phyloP scores from a whole-genome alignment of 2,113 vertebrate species.

The Columba janthina region DNA sequence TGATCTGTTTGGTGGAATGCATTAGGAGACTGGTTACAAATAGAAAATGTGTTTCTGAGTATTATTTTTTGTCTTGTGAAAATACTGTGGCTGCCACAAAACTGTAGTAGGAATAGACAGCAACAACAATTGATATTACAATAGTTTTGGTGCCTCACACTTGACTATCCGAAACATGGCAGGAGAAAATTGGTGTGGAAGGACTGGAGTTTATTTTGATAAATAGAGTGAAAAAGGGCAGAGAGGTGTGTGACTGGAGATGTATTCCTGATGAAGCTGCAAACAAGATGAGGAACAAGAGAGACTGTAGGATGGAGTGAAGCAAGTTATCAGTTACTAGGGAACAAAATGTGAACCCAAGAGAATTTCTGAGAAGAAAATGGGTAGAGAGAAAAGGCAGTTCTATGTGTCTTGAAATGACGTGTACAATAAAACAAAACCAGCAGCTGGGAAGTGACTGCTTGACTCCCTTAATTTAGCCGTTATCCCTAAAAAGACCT shows the following conservation, averaged over 20 bases:
- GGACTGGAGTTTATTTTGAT: background rate
- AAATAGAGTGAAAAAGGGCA: background rate
- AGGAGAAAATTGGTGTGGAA: background rate
- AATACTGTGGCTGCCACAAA: background rate
- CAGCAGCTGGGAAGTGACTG: background rate
- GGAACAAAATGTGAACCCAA: background rate
- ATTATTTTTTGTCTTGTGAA: background rate
- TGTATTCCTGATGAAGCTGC: background rate
- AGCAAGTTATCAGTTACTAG: background rate
- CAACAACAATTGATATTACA: background rate
- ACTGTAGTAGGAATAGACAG: background rate
- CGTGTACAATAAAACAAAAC: background rate
- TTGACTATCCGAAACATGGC: background rate
- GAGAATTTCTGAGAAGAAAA: background rate
- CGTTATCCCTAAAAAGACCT: background rate
- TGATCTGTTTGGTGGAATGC: background rate
- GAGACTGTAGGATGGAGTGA: background rate
- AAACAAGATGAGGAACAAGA: background rate
- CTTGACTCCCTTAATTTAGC: background rate
- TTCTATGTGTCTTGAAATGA: background rate
- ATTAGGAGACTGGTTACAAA: constrained; percentile 5
- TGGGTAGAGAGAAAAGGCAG: background rate
- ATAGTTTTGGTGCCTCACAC: background rate
- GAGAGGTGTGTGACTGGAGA: background rate
- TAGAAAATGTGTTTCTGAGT: constrained; percentile 1